A percentile compares a stretch with the other conserved stretches of the same genome.
phyloP scores from a whole-genome alignment of 2,888 invertebrate species.

The Stenichneumon culpator region DNA sequence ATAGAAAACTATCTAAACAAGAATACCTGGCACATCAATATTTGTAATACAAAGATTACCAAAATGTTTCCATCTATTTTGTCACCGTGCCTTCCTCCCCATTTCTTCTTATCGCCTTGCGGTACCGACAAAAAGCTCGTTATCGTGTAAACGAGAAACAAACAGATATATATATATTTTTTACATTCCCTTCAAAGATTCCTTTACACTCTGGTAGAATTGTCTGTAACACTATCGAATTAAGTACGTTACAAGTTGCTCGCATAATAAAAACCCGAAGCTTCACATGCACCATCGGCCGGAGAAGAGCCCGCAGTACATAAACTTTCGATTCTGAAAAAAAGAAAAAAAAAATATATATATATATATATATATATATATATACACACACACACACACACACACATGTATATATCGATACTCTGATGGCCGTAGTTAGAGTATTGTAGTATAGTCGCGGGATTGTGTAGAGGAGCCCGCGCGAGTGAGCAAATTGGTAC shows the following conservation, averaged over 20 bases:
- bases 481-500: constrained; percentile 72
- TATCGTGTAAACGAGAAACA: neutral
- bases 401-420: constrained; percentile 56
- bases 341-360: constrained; percentile 18
- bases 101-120: too few species aligned
- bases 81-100: too few species aligned
- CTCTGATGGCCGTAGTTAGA: constrained; percentile 66
- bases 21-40: too few species aligned
- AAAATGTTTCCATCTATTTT: too few species aligned
- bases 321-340: constrained; percentile 63
- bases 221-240: neutral
- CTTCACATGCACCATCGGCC: neutral
- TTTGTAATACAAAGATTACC: too few species aligned
- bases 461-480: constrained; percentile 49
- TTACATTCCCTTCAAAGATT: neutral
- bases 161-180: too few species aligned
- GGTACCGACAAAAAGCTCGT: neutral
- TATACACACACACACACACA: too few species aligned
- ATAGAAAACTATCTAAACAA: too few species aligned
- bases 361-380: constrained; percentile 8
- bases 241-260: constrained; percentile 25
- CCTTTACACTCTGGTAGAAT: neutral
- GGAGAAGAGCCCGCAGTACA: constrained; percentile 54
- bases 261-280: constrained; percentile 29
- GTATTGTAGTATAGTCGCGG: constrained; percentile 48